Evolutionary conservation across 2,888 invertebrate genomes (phyloP), one percentile per base, ranked within the genome.

Genomic region (Dicyrtomina minuta): DNA sequence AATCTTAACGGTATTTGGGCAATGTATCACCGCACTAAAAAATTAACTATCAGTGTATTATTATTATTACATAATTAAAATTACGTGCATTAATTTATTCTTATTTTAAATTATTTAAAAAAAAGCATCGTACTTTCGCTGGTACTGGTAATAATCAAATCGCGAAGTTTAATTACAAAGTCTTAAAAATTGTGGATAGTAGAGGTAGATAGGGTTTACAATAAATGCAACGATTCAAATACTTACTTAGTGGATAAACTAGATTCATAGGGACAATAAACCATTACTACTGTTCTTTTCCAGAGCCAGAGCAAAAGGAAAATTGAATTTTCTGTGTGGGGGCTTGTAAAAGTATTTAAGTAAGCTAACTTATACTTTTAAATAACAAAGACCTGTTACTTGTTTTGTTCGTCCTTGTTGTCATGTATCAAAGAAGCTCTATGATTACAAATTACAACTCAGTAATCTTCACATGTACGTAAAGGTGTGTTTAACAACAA

Each of bases 161-260:
- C 8, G 33, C 33, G 33, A 55, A 55, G 55, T 55, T 55, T 55
- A 55, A 33, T 33, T 33, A 33, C 33, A 33, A 33, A 33, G 55
- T 55, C 55, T 55, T 55, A 55, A 4, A 55, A 55, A 55, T 55
- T 27, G 26, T 55, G 24, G 26, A 55, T 24, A 55, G 12, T n/a
- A 55, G 55, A 55, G 55, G 55, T 55, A 55, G 55, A 55, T 55
- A 55, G 26, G 55, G 24, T 55, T 55, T 33, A 33, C 33, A 5
- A 5, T 12, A 55, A 55, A 55, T 55, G 55, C 55, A 55, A 55
- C 24, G 24, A 51, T 17, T 51, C 13, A 51, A 51, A 51, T 51
- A 55, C 55, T 55, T 55, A 55, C 10, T 15, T 55, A 33, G 33
- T 33, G 33, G 24, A n/a, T 1, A 24, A 55, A 55, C 55, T 55